phyloP scores from a whole-genome alignment of 2,113 vertebrate genomes.

The Leptobrachium leishanense region DNA sequence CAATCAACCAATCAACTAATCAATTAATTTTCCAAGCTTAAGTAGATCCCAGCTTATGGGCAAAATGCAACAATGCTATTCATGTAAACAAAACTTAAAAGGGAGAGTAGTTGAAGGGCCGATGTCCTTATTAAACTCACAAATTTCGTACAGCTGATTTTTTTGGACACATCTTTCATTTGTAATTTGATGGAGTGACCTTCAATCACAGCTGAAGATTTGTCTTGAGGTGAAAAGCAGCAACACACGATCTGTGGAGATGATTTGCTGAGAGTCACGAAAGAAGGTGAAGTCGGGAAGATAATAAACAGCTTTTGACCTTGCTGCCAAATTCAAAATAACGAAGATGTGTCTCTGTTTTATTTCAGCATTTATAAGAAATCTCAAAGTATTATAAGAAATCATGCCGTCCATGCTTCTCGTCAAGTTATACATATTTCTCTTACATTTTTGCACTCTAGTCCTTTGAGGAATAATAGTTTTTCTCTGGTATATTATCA shows the following conservation, averaged over 20 bases:
- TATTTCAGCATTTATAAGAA: constrained; percentile 41
- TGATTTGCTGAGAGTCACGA: constrained; percentile 44
- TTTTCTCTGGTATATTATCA: constrained; percentile 32
- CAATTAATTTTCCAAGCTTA: background rate
- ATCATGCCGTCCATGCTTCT: constrained; percentile 27
- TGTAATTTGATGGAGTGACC: constrained; percentile 36
- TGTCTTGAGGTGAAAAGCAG: constrained; percentile 23
- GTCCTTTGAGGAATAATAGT: constrained; percentile 28
- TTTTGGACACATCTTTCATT: constrained; percentile 21
- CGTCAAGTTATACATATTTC: constrained; percentile 41
- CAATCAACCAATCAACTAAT: background rate
- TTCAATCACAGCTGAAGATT: constrained; percentile 28
- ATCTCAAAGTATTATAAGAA: constrained; percentile 16
- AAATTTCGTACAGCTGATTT: background rate
- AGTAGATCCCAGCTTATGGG: background rate
- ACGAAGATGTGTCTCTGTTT: constrained; percentile 40
- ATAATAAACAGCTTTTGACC: constrained; percentile 46
- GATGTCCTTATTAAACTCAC: constrained; percentile 9
- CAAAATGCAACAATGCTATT: no score
- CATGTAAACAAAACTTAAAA: background rate
- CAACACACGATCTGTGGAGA: constrained; percentile 17
- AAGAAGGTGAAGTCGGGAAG: constrained; percentile 36
- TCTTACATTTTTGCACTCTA: constrained; percentile 4
- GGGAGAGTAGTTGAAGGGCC: background rate
- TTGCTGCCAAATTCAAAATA: constrained; percentile 34